These are phyloP conservation scores for Lepus europaeus DNA, from an alignment of 2,113 vertebrate species.

Conservation along the genomic window DNA sequence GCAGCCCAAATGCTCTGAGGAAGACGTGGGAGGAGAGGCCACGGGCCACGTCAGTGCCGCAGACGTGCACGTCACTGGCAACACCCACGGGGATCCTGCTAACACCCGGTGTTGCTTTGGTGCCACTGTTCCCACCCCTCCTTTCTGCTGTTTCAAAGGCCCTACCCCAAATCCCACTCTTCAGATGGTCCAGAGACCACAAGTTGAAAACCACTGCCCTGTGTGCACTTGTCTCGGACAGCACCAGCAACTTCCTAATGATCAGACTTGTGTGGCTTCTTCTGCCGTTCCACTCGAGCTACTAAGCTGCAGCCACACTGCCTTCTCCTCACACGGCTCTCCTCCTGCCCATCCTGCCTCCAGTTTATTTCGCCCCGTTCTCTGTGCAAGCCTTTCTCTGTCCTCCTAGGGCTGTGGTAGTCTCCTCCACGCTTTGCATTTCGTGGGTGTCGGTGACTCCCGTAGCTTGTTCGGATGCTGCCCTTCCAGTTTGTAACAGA, in stretches of 20 bases:
- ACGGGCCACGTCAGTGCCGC: not conserved
- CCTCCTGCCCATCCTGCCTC: not conserved
- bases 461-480: not conserved
- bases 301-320: not conserved
- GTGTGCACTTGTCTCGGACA: not conserved
- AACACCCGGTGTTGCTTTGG: not conserved
- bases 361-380: not conserved
- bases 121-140: not conserved
- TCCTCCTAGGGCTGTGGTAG: not conserved
- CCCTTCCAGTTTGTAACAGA: not conserved
- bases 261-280: not conserved
- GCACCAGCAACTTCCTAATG: not conserved
- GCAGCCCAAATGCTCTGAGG: not conserved
- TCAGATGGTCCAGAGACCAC: not conserved
- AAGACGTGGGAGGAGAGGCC: not conserved
- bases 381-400: not conserved
- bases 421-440: not conserved
- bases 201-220: not conserved
- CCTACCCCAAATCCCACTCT: not conserved
- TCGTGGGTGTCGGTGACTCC: not conserved
- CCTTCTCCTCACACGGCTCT: not conserved
- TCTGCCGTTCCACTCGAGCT: not conserved
- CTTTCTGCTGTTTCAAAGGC: not conserved
- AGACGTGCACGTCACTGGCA: not conserved
- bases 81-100: not conserved